phyloP scores from a whole-genome alignment of 2,113 vertebrate species.

The Sinocyclocheilus grahami region DNA sequence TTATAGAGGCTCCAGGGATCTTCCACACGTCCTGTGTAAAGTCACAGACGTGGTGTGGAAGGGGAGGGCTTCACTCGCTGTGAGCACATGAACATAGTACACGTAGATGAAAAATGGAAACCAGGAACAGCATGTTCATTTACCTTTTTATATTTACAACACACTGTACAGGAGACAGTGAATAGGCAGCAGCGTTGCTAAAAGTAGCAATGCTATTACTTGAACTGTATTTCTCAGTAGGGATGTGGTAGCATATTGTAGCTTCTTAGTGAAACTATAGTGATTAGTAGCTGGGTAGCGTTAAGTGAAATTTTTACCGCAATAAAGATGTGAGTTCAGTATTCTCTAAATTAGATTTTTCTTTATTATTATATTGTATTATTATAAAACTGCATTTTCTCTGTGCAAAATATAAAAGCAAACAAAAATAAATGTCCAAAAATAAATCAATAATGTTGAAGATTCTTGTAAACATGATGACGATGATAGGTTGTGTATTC shows the following conservation, averaged over 20 bases:
- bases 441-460: neutral
- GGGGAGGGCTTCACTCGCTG: neutral
- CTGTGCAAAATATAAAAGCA: too few species aligned
- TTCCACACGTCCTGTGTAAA: slow-evolving; percentile 19
- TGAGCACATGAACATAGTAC: neutral
- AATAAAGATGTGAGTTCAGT: too few species aligned
- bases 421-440: neutral
- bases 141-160: neutral
- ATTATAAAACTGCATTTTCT: too few species aligned
- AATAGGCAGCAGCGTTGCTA: neutral
- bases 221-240: neutral
- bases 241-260: neutral
- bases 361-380: too few species aligned
- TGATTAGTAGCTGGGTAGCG: neutral
- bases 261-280: neutral
- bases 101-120: neutral
- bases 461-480: too few species aligned
- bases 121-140: neutral
- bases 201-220: neutral
- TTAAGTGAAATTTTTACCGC: too few species aligned
- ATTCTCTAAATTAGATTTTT: too few species aligned
- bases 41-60: slow-evolving; percentile 21
- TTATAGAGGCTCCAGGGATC: slow-evolving; percentile 41
- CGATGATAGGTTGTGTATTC: too few species aligned
- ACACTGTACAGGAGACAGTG: neutral